A percentile compares a stretch with the other conserved stretches of the same genome.
These are phyloP conservation scores for Eupithecia inturbata DNA, from an alignment of 2,888 invertebrate species.

Conservation along the genomic window DNA sequence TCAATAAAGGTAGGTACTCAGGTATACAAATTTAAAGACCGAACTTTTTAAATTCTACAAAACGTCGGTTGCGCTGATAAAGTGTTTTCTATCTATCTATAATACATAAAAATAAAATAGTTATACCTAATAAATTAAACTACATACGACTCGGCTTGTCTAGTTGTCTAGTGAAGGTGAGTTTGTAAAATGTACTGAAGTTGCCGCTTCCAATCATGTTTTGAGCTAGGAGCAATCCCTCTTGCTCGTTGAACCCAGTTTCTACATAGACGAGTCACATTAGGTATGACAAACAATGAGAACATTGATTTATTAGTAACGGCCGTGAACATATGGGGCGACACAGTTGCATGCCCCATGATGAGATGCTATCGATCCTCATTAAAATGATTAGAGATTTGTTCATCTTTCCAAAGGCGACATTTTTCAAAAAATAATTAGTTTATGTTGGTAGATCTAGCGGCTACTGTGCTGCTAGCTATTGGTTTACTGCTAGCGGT, in stretches of 20 bases:
- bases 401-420: not conserved
- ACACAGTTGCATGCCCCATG: conserved; percentile 41
- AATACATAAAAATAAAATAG: too few species aligned
- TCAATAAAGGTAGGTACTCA: not conserved
- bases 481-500: not conserved
- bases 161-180: too few species aligned
- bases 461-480: not conserved
- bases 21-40: too few species aligned
- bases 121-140: too few species aligned
- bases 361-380: conserved; percentile 26
- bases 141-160: too few species aligned
- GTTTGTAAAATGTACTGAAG: too few species aligned
- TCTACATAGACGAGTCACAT: not conserved
- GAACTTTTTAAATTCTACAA: not conserved
- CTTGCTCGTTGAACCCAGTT: not conserved
- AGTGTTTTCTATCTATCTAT: too few species aligned
- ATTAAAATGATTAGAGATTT: conserved; percentile 17
- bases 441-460: not conserved
- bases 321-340: conserved; percentile 39
- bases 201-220: too few species aligned
- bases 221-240: too few species aligned
- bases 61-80: too few species aligned
- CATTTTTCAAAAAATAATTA: not conserved
- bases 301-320: conserved; percentile 41
- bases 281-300: conserved; percentile 28